Base-by-base conservation (phyloP, 2,113 vertebrate genomes). In the Phrynocephalus versicolor region DNA sequence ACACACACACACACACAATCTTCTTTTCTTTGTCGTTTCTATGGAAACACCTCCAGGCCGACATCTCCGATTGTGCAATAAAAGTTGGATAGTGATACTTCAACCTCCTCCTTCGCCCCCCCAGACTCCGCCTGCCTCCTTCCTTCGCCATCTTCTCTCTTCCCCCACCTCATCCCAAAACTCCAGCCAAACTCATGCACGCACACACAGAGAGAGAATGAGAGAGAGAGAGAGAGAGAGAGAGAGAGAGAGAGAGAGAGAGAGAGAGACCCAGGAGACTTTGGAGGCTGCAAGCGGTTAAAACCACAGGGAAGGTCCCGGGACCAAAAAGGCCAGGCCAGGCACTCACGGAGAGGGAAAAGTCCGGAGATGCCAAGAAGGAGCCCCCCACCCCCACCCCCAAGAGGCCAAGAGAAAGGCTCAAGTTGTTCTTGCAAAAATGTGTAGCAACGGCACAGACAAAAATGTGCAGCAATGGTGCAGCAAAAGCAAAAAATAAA, bases 1-100 rank as follows among this genome's bases (percentile, higher is more conserved):
- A 60, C 91, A 89, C 55, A 60, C 79, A 83, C 89, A 91, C 82
- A 90, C 89, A 89, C 90, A 90, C 92, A 79, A 58, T 89, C 93
- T 94, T 90, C 93, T 89, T 94, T 93, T 93, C 94, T 92, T 90
- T 76, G 83, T 90, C 9, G 93, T 96, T 95, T 91, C 94, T 87
- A 95, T 96, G 91, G 92, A 92, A 96, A 96, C 94, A 72, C 93
- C 90, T 92, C 91, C 87, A 92, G 94, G 93, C 94, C 0, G 89
- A 90, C 93, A 94, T 94, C 91, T 94, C 91, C 23, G 90, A 92
- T 95, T 95, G 72, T 93, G 94, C 93, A 95, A 95, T 94, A 95
- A 95, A 96, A 95, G 93, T 95, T 95, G 77, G 77, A 71, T 41
- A 33, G 57, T 6, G 55, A 51, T 85, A 89, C 88, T 92, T 93